Evolutionary conservation across 2,888 invertebrate species (phyloP).

Genomic region (Lysandra bellargus): DNA sequence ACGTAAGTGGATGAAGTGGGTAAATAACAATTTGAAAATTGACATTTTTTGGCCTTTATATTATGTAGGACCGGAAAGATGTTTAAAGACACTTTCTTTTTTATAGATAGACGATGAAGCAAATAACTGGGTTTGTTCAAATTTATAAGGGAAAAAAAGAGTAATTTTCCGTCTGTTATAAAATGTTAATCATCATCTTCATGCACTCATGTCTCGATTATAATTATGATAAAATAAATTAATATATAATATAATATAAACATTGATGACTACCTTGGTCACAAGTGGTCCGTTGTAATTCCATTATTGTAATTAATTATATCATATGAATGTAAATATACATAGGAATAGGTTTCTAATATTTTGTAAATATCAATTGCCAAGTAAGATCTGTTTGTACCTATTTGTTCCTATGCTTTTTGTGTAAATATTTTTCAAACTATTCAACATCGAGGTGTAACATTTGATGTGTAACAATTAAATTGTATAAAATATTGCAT

Average conservation of each 20-base stretch:
- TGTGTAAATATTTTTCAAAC: slow-evolving; percentile 25
- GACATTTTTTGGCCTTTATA: no score
- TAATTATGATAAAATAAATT: no score
- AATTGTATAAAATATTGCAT: slow-evolving; percentile 19
- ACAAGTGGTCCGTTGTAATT: background rate
- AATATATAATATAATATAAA: background rate
- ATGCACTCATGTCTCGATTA: no score
- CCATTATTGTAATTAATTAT: background rate
- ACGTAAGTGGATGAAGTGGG: no score
- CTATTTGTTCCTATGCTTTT: slow-evolving; percentile 23
- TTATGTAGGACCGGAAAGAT: no score
- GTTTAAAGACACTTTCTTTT: no score
- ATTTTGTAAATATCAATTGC: slow-evolving; percentile 25
- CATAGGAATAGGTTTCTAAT: background rate
- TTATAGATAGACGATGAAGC: no score
- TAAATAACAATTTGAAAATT: no score
- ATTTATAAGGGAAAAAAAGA: background rate
- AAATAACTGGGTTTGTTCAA: no score
- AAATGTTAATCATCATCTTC: no score
- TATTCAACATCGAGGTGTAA: slow-evolving; percentile 12
- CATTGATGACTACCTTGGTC: background rate
- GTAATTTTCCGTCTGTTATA: background rate
- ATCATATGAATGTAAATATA: slow-evolving; percentile 16
- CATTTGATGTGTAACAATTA: slow-evolving; percentile 25
- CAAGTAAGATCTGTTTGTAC: slow-evolving; percentile 2